These are phyloP conservation scores for Struthidea cinerea DNA, from an alignment of 2,113 vertebrate species.

Conservation along the genomic window DNA sequence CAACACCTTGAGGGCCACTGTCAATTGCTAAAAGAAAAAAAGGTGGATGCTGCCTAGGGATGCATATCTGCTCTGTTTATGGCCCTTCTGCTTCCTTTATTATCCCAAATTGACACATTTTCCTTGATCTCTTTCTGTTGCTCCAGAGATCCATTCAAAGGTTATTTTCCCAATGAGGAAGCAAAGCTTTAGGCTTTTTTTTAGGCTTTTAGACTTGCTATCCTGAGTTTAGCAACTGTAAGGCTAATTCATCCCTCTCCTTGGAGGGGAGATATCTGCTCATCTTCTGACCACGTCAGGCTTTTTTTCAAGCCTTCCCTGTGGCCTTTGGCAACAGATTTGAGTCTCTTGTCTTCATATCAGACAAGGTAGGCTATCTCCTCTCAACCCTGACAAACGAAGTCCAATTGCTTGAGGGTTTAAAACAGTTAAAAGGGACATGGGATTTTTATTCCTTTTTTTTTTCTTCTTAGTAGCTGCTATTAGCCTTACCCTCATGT, in stretches of 20 bases:
- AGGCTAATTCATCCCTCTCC: slow-evolving; percentile 19
- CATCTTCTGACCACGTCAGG: neutral
- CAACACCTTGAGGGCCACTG: slow-evolving; percentile 17
- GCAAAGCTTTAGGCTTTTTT: slow-evolving; percentile 5
- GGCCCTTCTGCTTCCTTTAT: slow-evolving; percentile 62
- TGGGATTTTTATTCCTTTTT: neutral
- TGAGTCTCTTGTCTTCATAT: neutral
- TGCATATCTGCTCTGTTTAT: slow-evolving; percentile 62
- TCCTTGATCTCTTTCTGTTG: slow-evolving; percentile 42
- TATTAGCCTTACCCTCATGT: slow-evolving; percentile 49
- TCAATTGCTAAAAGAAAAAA: slow-evolving; percentile 42
- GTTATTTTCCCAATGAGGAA: slow-evolving; percentile 58
- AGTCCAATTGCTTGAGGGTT: neutral
- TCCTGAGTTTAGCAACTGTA: slow-evolving; percentile 31
- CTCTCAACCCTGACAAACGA: neutral
- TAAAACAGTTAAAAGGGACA: slow-evolving; percentile 23
- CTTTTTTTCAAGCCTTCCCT: neutral
- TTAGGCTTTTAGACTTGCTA: neutral
- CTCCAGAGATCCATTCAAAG: slow-evolving; percentile 46
- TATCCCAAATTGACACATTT: slow-evolving; percentile 40
- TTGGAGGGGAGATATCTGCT: slow-evolving; percentile 43
- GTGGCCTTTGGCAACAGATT: slow-evolving; percentile 28
- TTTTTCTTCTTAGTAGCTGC: slow-evolving; percentile 2
- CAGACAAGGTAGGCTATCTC: neutral
- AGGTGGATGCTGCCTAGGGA: slow-evolving; percentile 29